Conservation (phyloP, 2,888 invertebrate species). For the Neoitamus cyanurus region DNA sequence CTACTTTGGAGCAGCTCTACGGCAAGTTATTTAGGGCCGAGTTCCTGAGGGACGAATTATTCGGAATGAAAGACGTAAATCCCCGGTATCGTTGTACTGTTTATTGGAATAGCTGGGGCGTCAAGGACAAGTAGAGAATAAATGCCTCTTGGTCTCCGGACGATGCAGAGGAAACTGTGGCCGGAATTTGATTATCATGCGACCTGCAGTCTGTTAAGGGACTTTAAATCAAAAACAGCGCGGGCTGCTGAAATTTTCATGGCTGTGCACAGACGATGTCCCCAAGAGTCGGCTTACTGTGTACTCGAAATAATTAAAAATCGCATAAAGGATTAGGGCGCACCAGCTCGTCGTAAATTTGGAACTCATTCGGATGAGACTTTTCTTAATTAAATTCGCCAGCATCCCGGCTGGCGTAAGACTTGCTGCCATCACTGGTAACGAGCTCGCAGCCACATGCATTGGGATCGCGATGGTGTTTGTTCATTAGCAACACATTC, state of each 20-base stretch:
- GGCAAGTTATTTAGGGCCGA: conserved; percentile 32
- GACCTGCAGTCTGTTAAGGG: conserved; percentile 13
- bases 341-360: neutral
- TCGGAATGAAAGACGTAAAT: conserved; percentile 42
- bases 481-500: conserved; percentile 43
- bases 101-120: conserved; percentile 37
- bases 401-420: neutral
- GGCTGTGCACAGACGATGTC: neutral
- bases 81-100: conserved; percentile 31
- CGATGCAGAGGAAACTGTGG: conserved; percentile 33
- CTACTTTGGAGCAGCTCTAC: neutral
- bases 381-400: conserved; percentile 33
- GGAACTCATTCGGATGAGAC: conserved; percentile 20
- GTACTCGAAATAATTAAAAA: conserved; percentile 22
- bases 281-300: neutral
- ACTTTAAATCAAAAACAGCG: conserved; percentile 25
- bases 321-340: conserved; percentile 8
- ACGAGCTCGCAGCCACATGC: conserved; percentile 21
- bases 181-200: conserved; percentile 39
- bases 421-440: neutral
- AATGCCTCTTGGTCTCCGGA: conserved; percentile 11
- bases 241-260: neutral
- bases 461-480: conserved; percentile 1
- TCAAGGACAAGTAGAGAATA: conserved; percentile 27
- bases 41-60: conserved; percentile 44